These are phyloP conservation scores for Steinernema feltiae DNA, from an alignment of 1,140 invertebrate genomes.

Conservation along the genomic window DNA sequence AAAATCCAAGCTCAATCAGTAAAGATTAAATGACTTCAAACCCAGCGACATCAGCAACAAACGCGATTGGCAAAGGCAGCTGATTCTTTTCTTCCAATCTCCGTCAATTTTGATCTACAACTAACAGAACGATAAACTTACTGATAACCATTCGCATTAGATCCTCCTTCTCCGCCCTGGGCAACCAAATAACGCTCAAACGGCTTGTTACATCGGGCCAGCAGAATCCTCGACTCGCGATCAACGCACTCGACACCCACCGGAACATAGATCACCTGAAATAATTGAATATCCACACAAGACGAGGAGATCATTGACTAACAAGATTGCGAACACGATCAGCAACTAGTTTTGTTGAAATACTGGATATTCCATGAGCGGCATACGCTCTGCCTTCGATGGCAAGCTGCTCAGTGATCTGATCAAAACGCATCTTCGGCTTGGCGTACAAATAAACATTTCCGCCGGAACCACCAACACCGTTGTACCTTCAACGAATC, in stretches of 20 bases:
- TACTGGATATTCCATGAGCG: constrained; percentile 19
- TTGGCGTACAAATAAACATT: constrained; percentile 39
- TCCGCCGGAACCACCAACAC: constrained; percentile 51
- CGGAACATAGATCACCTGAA: constrained; percentile 48
- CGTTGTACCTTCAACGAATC: constrained; percentile 37
- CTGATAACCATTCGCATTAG: constrained; percentile 41
- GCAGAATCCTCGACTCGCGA: constrained; percentile 25
- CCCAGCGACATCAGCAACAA: no score
- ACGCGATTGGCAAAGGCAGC: no score
- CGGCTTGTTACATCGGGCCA: constrained; percentile 41
- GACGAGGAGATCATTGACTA: background rate
- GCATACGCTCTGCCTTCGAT: constrained; percentile 28
- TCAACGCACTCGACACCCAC: constrained; percentile 54
- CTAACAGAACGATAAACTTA: constrained; percentile 14
- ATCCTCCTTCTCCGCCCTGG: constrained; percentile 50
- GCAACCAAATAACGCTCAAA: constrained; percentile 47
- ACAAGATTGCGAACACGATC: constrained; percentile 39
- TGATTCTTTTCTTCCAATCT: no score
- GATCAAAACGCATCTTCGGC: constrained; percentile 37
- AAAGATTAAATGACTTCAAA: constrained; percentile 4
- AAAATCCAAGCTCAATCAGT: no score
- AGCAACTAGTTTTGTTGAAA: constrained; percentile 38
- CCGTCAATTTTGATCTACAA: background rate
- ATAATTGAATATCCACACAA: constrained; percentile 12
- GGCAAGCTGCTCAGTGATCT: constrained; percentile 37